Evolutionary conservation across 2,113 vertebrate genomes (phyloP).

Genomic region (Psettodes erumei): DNA sequence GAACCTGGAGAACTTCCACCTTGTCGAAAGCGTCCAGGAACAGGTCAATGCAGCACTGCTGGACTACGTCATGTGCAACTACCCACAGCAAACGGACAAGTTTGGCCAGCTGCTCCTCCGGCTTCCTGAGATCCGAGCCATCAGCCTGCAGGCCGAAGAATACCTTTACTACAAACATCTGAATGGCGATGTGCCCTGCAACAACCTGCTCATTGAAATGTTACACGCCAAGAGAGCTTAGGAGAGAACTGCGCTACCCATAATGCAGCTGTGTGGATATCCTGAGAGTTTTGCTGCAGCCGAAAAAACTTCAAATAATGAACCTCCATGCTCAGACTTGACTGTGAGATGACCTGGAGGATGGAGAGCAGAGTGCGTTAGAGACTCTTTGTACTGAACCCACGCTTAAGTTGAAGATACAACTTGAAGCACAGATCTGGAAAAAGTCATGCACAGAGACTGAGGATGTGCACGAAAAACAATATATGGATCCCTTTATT

Average conservation of each 20-base stretch:
- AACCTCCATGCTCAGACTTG: constrained; percentile 41
- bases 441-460: constrained; percentile 15
- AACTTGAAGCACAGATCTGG: constrained; percentile 24
- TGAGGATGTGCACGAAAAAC: constrained; percentile 20
- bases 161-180: constrained; percentile 99
- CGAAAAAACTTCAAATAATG: constrained; percentile 44
- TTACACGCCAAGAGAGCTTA: constrained; percentile 97
- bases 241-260: constrained; percentile 48
- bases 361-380: constrained; percentile 15
- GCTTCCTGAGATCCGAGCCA: constrained; percentile 95
- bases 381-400: constrained; percentile 29
- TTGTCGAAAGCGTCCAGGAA: constrained; percentile 97
- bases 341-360: constrained; percentile 30
- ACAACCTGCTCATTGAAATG: constrained; percentile 99
- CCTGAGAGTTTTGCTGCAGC: constrained; percentile 33
- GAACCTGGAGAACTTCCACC: constrained; percentile 97
- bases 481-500: constrained; percentile 61
- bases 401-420: constrained; percentile 15
- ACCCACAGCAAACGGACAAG: constrained; percentile 97
- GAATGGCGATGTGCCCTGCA: constrained; percentile 98
- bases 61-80: constrained; percentile 97
- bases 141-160: constrained; percentile 98
- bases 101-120: constrained; percentile 96
- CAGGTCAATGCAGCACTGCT: constrained; percentile 96
- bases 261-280: constrained; percentile 26